These are phyloP conservation scores for Crotalus tigris DNA, from an alignment of 2,113 vertebrate genomes.

Conservation along the genomic window DNA sequence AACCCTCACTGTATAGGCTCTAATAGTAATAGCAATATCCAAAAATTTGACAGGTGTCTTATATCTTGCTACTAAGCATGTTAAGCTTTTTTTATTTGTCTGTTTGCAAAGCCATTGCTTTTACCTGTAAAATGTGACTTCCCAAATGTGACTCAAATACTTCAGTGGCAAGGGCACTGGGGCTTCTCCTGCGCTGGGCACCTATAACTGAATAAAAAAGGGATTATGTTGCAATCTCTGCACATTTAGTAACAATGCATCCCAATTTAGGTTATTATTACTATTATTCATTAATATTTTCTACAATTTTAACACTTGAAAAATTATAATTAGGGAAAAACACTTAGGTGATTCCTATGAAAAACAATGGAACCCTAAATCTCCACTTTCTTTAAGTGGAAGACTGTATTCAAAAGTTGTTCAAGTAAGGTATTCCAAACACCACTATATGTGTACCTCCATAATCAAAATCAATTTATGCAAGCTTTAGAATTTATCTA, in stretches of 20 bases:
- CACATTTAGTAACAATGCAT: conserved; percentile 48
- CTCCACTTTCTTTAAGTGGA: neutral
- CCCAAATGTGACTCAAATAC: conserved; percentile 98
- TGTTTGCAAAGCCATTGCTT: conserved; percentile 48
- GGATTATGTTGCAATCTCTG: conserved; percentile 66
- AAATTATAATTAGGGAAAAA: neutral
- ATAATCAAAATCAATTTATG: neutral
- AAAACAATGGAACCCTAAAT: neutral
- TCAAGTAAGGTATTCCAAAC: neutral
- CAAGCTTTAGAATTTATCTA: neutral
- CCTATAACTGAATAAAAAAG: conserved; percentile 88
- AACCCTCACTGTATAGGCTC: conserved; percentile 27
- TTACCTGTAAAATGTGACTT: conserved; percentile 99
- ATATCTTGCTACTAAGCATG: conserved; percentile 11
- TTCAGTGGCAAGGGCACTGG: conserved; percentile 85
- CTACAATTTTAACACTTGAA: conserved; percentile 23
- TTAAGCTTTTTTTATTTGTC: conserved; percentile 16
- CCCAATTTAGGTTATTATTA: conserved; percentile 18
- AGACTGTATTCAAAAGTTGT: neutral
- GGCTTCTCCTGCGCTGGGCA: conserved; percentile 90
- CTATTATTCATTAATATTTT: conserved; percentile 10
- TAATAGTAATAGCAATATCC: conserved; percentile 32
- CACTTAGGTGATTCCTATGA: neutral
- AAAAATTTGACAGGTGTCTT: conserved; percentile 37
- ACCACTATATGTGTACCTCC: neutral